Percentiles rank a stretch among this genome's conserved stretches.
phyloP scores from a whole-genome alignment of 2,113 vertebrate genomes.

The Nymphicus hollandicus region DNA sequence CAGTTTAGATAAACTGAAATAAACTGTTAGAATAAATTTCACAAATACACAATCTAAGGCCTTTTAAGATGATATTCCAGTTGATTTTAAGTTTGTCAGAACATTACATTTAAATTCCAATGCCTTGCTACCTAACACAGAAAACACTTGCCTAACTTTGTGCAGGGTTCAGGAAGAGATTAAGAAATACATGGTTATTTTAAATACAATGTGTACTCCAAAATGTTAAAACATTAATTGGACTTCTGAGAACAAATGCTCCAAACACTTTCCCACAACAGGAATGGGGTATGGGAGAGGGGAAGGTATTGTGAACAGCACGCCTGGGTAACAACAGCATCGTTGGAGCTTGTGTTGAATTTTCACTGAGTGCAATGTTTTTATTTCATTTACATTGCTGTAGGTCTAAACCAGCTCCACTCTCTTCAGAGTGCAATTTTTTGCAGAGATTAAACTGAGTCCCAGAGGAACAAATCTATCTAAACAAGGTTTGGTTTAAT shows the following conservation, averaged over 20 bases:
- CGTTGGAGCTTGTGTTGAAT: background rate
- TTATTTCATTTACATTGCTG: background rate
- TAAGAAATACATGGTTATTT: background rate
- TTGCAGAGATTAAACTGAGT: background rate
- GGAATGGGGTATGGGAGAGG: background rate
- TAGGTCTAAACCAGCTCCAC: background rate
- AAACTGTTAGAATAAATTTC: background rate
- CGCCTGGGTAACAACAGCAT: background rate
- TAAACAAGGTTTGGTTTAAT: background rate
- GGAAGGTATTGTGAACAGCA: background rate
- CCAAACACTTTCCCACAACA: background rate
- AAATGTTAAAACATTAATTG: background rate
- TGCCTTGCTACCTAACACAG: background rate
- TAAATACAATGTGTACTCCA: background rate
- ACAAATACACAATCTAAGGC: background rate
- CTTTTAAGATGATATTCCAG: background rate
- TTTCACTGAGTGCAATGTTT: background rate
- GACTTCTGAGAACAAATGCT: background rate
- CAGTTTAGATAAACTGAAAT: slow-evolving; percentile 12
- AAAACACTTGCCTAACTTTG: background rate
- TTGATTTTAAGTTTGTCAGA: background rate
- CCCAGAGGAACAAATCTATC: background rate
- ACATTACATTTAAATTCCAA: background rate
- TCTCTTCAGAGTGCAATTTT: background rate
- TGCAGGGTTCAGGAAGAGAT: background rate